These are phyloP conservation scores for Tolmerus cingulatus DNA, from an alignment of 2,888 invertebrate genomes.

Conservation along the genomic window DNA sequence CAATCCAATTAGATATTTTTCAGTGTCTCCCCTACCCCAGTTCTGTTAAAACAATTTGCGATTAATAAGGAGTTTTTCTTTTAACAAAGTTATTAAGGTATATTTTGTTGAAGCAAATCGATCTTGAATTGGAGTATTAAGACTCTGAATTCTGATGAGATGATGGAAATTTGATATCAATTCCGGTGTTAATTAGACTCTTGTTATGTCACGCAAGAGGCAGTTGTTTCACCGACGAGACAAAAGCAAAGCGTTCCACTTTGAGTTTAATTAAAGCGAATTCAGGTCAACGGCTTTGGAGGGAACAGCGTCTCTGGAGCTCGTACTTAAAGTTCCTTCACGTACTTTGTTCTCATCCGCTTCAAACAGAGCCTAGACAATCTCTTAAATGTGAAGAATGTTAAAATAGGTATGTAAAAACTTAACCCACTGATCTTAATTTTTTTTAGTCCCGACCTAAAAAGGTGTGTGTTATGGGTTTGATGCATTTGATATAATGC, in stretches of 20 bases:
- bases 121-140: not conserved
- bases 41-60: not conserved
- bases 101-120: not conserved
- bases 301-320: not conserved
- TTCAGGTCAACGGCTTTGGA: not conserved
- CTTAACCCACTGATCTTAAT: not conserved
- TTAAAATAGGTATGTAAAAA: not conserved
- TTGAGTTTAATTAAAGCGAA: not conserved
- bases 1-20: not conserved
- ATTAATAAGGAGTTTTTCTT: not conserved
- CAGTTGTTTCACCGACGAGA: not conserved
- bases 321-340: not conserved
- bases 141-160: not conserved
- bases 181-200: not conserved
- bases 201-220: not conserved
- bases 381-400: not conserved
- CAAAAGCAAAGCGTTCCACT: not conserved
- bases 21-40: not conserved
- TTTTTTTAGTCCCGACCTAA: not conserved
- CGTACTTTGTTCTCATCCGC: not conserved
- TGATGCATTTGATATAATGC: not conserved
- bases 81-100: not conserved
- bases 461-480: not conserved
- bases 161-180: not conserved
- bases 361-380: not conserved